Conservation (phyloP, 2,113 vertebrate genomes). For the Gadus chalcogrammus region DNA sequence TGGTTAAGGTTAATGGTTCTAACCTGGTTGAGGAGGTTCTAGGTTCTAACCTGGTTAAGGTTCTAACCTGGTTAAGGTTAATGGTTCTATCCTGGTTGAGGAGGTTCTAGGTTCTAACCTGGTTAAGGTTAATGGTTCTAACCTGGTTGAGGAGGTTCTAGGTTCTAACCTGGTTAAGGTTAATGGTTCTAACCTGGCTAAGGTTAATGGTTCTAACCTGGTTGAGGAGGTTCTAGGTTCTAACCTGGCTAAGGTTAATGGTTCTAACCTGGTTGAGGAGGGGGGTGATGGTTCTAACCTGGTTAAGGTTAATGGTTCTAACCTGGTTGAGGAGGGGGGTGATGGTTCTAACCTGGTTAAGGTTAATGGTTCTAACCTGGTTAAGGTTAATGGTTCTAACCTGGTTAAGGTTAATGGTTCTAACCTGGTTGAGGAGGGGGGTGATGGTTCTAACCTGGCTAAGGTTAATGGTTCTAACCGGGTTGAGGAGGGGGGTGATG, state of each 20-base stretch:
- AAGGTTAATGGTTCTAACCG: not conserved
- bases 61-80: constrained; percentile 33
- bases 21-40: too few species aligned
- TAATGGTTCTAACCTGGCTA: not conserved
- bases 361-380: not conserved
- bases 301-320: not conserved
- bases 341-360: too few species aligned
- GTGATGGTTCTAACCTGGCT: too few species aligned
- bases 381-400: constrained; percentile 14
- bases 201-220: not conserved
- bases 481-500: constrained; percentile 73
- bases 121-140: too few species aligned
- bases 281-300: too few species aligned
- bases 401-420: constrained; percentile 60
- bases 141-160: too few species aligned
- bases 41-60: constrained; percentile 66
- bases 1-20: too few species aligned
- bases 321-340: not conserved
- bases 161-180: constrained; percentile 11
- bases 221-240: not conserved
- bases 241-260: not conserved
- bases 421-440: constrained; percentile 72
- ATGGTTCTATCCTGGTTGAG: too few species aligned
- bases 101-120: too few species aligned
- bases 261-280: not conserved